These are phyloP conservation scores for Siniperca undulata DNA, from an alignment of 2,797 vertebrate species.

Conservation along the genomic window DNA sequence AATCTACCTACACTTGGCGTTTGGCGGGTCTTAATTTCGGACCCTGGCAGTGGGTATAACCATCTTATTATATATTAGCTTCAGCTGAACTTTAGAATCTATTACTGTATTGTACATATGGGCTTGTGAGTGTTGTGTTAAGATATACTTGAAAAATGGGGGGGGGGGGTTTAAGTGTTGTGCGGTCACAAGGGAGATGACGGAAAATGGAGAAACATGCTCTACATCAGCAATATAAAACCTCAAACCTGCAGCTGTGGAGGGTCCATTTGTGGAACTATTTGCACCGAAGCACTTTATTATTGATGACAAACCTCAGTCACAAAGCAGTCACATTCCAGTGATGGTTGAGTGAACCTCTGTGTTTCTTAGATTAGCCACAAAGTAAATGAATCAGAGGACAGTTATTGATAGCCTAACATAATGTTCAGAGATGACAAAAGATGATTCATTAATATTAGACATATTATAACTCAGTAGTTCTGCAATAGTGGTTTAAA, in stretches of 20 bases:
- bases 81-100: too few relatives aligned
- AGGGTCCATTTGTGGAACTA: conserved; percentile 51
- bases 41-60: too few relatives aligned
- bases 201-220: conserved; percentile 34
- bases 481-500: not conserved
- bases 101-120: too few relatives aligned
- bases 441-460: not conserved
- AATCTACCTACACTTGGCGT: too few relatives aligned
- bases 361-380: conserved; percentile 12
- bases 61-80: too few relatives aligned
- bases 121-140: too few relatives aligned
- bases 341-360: conserved; percentile 9
- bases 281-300: conserved; percentile 67
- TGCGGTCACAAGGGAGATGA: conserved; percentile 28
- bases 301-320: conserved; percentile 61
- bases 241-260: conserved; percentile 59
- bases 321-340: conserved; percentile 29
- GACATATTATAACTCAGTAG: not conserved
- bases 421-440: conserved; percentile 1
- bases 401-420: not conserved
- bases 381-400: conserved; percentile 23
- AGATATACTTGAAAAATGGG: too few relatives aligned
- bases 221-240: conserved; percentile 60
- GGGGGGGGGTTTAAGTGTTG: conserved; percentile 8
- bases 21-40: too few relatives aligned